Evolutionary conservation across 2,888 invertebrate species (phyloP), one percentile per base, ranked within the genome.

Genomic region (Parnassius smintheus): DNA sequence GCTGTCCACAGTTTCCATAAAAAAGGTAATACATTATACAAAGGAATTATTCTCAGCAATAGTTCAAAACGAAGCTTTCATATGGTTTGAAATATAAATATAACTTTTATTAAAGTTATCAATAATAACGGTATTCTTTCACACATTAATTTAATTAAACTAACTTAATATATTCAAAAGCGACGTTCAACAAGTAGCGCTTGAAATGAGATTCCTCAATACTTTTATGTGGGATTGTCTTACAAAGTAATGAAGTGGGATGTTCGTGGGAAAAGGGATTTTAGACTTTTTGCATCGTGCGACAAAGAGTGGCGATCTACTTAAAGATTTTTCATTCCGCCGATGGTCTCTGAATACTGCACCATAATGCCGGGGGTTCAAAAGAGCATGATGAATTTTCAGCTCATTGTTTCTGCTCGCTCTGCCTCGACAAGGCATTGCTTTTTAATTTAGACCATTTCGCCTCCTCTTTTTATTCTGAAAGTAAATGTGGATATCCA

Each of bases 361-460:
- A 80, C 84, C 86, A 88, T 86, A 88, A 86, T 88, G 82, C 80
- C 75, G 72, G 73, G 82, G 80, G 89, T 86, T 90, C 88, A 89
- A 89, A 90, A 88, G 89, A 87, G 83, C 89, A 84, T 91, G 89
- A 91, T 91, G 90, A 91, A 90, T 89, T 83, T 82, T 78, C 80
- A 80, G 80, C 76, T 81, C 90, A 89, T 91, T 90, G 91, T 91
- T 90, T 90, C 86, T 84, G 82, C 85, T 80, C 82, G 86, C 84
- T 88, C 86, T 82, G 81, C 79, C 85, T 81, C 86, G 82, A 84
- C 85, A 82, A 86, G 86, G 86, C 89, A 89, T 90, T 83, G 87
- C 89, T 88, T 90, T 90, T 90, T 90, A 88, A 91, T 90, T 89
- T 88, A 83, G 87, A 86, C 85, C 85, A 88, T 88, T 87, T 85